Conservation (phyloP, 1,140 invertebrate genomes). For the Pollicipes pollicipes region DNA sequence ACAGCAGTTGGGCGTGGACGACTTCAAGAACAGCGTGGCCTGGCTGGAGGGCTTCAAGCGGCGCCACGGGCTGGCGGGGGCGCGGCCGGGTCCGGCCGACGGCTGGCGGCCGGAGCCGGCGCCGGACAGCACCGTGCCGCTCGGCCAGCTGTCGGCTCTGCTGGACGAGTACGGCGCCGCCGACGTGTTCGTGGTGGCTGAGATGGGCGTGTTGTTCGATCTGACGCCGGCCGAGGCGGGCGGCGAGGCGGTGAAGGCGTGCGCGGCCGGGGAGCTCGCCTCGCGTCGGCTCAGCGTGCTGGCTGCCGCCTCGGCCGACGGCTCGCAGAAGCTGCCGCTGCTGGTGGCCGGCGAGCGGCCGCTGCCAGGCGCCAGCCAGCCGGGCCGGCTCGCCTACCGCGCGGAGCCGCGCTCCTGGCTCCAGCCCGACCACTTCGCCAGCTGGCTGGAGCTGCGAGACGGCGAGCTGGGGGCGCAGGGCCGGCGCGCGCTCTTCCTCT, state of each 20-base stretch:
- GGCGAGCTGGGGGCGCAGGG: background rate
- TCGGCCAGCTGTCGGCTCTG: slow-evolving; percentile 15
- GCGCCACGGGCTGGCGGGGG: slow-evolving; percentile 15
- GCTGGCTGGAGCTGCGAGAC: background rate
- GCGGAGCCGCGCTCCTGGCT: background rate
- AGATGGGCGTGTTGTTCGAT: slow-evolving; percentile 23
- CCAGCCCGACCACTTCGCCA: background rate
- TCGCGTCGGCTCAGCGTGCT: slow-evolving; percentile 6
- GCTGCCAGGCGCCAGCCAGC: background rate
- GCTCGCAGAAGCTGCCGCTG: slow-evolving; percentile 22
- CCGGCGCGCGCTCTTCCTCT: background rate
- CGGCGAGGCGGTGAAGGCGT: slow-evolving; percentile 15
- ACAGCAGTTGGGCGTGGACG: slow-evolving; percentile 17
- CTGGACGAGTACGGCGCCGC: slow-evolving; percentile 18
- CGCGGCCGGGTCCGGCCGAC: slow-evolving; percentile 12
- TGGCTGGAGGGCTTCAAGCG: slow-evolving; percentile 22
- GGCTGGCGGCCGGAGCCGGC: slow-evolving; percentile 8
- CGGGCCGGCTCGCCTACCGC: background rate
- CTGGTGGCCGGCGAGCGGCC: slow-evolving; percentile 20
- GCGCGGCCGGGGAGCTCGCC: slow-evolving; percentile 14
- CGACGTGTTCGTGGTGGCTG: slow-evolving; percentile 24
- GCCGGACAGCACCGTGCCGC: slow-evolving; percentile 10
- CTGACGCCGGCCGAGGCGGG: slow-evolving; percentile 19
- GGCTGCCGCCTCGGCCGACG: slow-evolving; percentile 21
- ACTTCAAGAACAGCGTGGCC: slow-evolving; percentile 25